Base-by-base conservation (phyloP, 53 echinoderm and acorn worm genomes). In the Mesocentrotus franciscanus region DNA sequence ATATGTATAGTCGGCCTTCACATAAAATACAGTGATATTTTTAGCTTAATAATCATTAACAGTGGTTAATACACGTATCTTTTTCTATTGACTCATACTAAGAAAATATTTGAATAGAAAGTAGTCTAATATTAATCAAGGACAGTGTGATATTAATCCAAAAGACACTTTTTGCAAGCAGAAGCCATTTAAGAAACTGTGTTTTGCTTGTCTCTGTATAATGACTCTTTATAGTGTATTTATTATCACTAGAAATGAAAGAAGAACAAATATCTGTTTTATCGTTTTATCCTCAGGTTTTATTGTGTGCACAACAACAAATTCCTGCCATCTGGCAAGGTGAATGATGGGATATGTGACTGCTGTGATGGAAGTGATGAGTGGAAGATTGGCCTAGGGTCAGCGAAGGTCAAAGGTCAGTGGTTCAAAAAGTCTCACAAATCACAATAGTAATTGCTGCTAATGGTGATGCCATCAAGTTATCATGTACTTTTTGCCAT, bases 321-420 rank as follows among this genome's bases (percentile, higher is more conserved):
- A 49, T 98, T 93, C 74, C 85, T 98, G 27, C 97, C 98, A 32
- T 98, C 99, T 9, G 96, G 98, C 22, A 95, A 96, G 78, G 99
- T 98, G 85, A 98, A 98, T 68, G 99, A 98, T 96, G 99, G 99
- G 90, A 98, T 98, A 60, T 98, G 99, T 93, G 99, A 98, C 90
- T 98, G 99, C 94, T 98, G 99, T 84, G 99, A 98, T 78, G 99
- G 98, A n/a, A 97, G 97, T 59, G 99, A 98, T 78, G 99, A 98
- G 71, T 98, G 99, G 98, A 96, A 97, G 90, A 93, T 94, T 30
- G 83, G 95, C 35, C 26, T 93, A 8, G 96, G 92, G 33, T 49
- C 96, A 56, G 72, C 64, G 17, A 97, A 97, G 95, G 96, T 96
- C 91, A 96, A 96, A 97, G 97, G 97, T 96, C 93, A 93, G 95